Percentiles rank a stretch among this genome's conserved stretches.
These are phyloP conservation scores for Sarcophaga variegata DNA, from an alignment of 2,888 invertebrate species.

Conservation along the genomic window DNA sequence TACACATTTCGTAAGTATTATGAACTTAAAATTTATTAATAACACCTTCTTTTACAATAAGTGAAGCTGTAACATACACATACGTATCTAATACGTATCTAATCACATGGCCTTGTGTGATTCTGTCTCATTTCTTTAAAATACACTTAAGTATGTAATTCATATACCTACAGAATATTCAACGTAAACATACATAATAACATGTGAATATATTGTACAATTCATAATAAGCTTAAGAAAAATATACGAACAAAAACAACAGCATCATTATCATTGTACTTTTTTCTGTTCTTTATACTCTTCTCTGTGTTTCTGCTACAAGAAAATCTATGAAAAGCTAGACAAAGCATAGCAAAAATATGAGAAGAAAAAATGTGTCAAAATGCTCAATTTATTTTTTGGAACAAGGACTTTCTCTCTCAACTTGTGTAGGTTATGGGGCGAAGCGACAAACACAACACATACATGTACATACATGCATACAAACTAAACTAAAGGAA, in stretches of 20 bases:
- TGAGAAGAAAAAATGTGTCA: slow-evolving; percentile 38
- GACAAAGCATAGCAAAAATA: not conserved
- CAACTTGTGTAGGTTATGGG: slow-evolving; percentile 27
- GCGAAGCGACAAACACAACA: not conserved
- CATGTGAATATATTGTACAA: not conserved
- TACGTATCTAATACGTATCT: too few species aligned
- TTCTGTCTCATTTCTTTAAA: too few species aligned
- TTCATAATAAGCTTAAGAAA: slow-evolving; percentile 58
- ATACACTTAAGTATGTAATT: too few species aligned
- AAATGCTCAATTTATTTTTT: slow-evolving; percentile 64
- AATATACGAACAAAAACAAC: slow-evolving; percentile 34
- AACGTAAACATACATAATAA: not conserved
- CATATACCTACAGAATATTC: not conserved
- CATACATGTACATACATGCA: not conserved
- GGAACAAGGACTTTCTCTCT: slow-evolving; percentile 57
- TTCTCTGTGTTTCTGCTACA: not conserved
- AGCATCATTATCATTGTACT: slow-evolving; percentile 17
- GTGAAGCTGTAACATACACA: too few species aligned
- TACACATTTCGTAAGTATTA: too few species aligned
- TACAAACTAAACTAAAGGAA: not conserved
- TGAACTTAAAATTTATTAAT: too few species aligned
- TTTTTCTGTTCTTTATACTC: not conserved
- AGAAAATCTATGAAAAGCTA: slow-evolving; percentile 27
- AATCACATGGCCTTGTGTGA: too few species aligned
- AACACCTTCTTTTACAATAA: too few species aligned